Evolutionary conservation across 1,140 invertebrate species (phyloP).

Genomic region (Drosophila prosaltans): DNA sequence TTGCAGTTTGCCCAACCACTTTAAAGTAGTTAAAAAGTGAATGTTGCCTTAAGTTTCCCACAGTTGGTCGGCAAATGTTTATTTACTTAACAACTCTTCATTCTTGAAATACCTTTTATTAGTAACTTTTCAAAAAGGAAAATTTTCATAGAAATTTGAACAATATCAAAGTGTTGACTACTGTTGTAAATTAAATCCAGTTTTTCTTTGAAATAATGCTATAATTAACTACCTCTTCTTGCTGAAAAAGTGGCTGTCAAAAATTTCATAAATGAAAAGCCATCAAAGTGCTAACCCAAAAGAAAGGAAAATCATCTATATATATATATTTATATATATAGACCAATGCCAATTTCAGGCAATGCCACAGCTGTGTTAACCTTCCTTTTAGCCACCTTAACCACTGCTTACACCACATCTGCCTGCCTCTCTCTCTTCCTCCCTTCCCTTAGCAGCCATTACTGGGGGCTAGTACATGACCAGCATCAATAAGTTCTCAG

Average conservation of each 20-base stretch:
- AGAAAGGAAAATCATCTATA: constrained; percentile 36
- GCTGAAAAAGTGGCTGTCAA: constrained; percentile 53
- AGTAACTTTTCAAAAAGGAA: too few species aligned
- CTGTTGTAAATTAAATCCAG: background rate
- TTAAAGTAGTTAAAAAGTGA: too few species aligned
- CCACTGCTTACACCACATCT: too few species aligned
- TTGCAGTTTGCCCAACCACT: too few species aligned
- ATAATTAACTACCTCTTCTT: background rate
- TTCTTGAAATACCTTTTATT: too few species aligned
- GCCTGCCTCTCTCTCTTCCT: background rate
- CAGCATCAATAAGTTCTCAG: constrained; percentile 71
- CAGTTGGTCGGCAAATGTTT: too few species aligned
- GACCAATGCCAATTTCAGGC: constrained; percentile 51
- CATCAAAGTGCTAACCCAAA: constrained; percentile 60
- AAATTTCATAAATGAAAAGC: constrained; percentile 72
- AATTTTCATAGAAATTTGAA: too few species aligned
- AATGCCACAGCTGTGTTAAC: constrained; percentile 52
- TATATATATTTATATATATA: background rate
- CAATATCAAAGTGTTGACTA: background rate
- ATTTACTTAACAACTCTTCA: background rate
- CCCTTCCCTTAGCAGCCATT: constrained; percentile 23
- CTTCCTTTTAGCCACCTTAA: background rate
- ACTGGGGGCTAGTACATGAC: constrained; percentile 62
- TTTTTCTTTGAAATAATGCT: background rate
- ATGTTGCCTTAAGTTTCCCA: too few species aligned